Conservation (phyloP, 2,113 vertebrate genomes). For the Rhombomys opimus region DNA sequence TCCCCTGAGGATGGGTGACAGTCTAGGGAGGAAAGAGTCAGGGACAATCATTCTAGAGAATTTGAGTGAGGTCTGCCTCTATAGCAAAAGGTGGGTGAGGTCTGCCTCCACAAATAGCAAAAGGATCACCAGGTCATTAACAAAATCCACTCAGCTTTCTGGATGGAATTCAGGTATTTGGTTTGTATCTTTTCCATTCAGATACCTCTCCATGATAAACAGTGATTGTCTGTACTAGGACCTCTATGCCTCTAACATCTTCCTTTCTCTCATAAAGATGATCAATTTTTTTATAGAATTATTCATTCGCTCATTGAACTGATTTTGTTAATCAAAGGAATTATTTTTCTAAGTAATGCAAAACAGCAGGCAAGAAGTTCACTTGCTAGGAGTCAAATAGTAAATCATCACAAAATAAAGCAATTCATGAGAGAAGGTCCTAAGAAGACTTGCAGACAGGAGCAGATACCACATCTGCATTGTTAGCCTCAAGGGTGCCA, state of each 20-base stretch:
- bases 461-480: neutral
- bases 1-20: neutral
- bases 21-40: neutral
- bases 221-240: neutral
- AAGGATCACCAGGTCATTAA: neutral
- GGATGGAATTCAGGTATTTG: neutral
- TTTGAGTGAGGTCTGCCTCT: neutral
- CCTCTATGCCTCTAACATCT: neutral
- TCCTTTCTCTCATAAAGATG: constrained; percentile 15
- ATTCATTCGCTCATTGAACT: constrained; percentile 30
- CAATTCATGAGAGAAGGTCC: constrained; percentile 18
- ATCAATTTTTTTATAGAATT: constrained; percentile 22
- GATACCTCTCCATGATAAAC: too few relatives aligned
- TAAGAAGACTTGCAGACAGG: constrained; percentile 21
- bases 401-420: neutral
- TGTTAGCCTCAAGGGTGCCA: neutral
- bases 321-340: constrained; percentile 14
- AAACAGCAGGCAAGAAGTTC: neutral
- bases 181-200: too few relatives aligned
- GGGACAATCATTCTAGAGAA: neutral
- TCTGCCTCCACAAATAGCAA: neutral
- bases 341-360: constrained; percentile 51
- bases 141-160: neutral
- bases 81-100: neutral
- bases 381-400: constrained; percentile 12